Percentiles rank a stretch among this genome's conserved stretches.
Evolutionary conservation across 2,888 invertebrate species (phyloP).

Genomic region (Drosophila antonietae): DNA sequence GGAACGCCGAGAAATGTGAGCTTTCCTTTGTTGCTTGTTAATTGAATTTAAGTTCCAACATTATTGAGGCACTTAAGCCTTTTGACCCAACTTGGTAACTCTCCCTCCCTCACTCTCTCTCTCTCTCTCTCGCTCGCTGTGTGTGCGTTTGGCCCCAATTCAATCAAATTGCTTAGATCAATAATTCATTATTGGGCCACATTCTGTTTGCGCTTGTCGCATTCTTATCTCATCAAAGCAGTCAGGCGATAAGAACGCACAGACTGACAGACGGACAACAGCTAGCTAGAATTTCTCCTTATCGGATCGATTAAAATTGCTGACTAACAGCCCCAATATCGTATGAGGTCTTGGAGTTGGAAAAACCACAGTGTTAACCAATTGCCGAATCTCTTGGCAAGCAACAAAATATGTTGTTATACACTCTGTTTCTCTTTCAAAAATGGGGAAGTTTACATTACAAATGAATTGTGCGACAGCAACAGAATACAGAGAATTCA

Average conservation of each 20-base stretch:
- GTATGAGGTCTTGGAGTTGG: background rate
- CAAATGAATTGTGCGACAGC: background rate
- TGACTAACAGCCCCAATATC: background rate
- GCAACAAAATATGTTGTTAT: background rate
- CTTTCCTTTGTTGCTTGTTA: slow-evolving; percentile 2
- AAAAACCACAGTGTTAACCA: slow-evolving; percentile 10
- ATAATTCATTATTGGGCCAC: slow-evolving; percentile 38
- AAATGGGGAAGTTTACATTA: background rate
- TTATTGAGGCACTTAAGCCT: slow-evolving; percentile 2
- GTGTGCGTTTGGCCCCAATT: slow-evolving; percentile 11
- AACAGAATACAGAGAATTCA: background rate
- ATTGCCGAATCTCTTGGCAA: slow-evolving; percentile 9
- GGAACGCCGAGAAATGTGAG: background rate
- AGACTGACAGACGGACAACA: background rate
- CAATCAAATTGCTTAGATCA: slow-evolving; percentile 32
- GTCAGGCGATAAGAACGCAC: slow-evolving; percentile 18
- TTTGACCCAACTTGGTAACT: background rate
- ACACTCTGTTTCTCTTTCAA: background rate
- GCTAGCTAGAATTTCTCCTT: slow-evolving; percentile 3
- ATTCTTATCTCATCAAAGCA: slow-evolving; percentile 30
- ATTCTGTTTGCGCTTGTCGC: slow-evolving; percentile 27
- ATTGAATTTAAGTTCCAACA: slow-evolving; percentile 4
- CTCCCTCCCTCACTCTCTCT: no score
- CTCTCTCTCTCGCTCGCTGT: background rate
- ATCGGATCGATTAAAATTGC: slow-evolving; percentile 20